Base-by-base conservation (phyloP, 2,888 invertebrate species). In the Orgyia antiqua region DNA sequence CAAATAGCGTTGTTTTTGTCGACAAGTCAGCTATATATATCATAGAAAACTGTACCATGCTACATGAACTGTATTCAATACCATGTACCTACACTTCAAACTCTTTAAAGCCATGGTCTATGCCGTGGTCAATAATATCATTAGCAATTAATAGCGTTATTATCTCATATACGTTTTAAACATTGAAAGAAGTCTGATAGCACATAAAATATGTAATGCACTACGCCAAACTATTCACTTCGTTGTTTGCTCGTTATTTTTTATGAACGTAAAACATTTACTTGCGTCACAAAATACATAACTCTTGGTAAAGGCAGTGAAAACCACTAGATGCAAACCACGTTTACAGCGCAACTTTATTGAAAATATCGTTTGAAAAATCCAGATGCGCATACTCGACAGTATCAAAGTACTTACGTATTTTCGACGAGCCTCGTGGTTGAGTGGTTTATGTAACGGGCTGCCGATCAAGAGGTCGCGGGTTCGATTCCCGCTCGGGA, bases 1-100 rank as follows among this genome's bases (percentile, higher is more conserved):
- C 67, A 68, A 60, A 55, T 52, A 47, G 34, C 40, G 40, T 45
- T 62, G 57, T 60, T 64, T 67, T 33, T 65, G 56, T 54, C 44
- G 47, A 35, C 43, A 50, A 36, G 51, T 48, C 51, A 41, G n/a
- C n/a, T n/a, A n/a, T n/a, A n/a, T n/a, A n/a, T n/a, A n/a, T n/a
- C n/a, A n/a, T n/a, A n/a, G n/a, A n/a, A n/a, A n/a, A n/a, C n/a
- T n/a, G n/a, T n/a, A n/a, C n/a, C n/a, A n/a, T n/a, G n/a, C n/a
- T n/a, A n/a, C n/a, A n/a, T n/a, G n/a, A n/a, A n/a, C n/a, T 31
- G 29, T 27, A 45, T 52, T 46, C 53, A 29, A 34, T 29, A 47
- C 39, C 29, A 29, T n/a, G 9, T 35, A 58, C 48, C 50, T 60
- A 54, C 30, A 41, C 21, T n/a, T 20, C 20, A n/a, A n/a, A 8